Evolutionary conservation across 2,797 vertebrate species (phyloP).

Genomic region (Lithobates sylvaticus): DNA sequence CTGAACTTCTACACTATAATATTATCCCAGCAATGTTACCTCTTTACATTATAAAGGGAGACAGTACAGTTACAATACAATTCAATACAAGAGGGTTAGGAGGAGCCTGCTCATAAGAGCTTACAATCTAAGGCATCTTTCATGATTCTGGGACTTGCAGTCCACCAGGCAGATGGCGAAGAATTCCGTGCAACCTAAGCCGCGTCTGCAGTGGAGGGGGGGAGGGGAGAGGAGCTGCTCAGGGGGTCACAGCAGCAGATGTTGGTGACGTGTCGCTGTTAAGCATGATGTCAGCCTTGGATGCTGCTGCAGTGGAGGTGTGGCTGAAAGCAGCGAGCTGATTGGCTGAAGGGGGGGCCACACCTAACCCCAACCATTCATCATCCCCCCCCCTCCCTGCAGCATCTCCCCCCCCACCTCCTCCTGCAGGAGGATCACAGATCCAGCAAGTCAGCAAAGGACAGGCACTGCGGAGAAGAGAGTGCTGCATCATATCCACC

Average conservation of each 20-base stretch:
- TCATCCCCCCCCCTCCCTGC: neutral
- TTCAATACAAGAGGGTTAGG: too few relatives aligned
- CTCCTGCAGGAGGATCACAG: neutral
- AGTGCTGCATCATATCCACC: too few relatives aligned
- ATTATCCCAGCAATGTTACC: too few relatives aligned
- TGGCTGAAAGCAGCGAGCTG: constrained; percentile 15
- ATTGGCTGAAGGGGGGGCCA: constrained; percentile 5
- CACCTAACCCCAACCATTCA: neutral
- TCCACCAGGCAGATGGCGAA: neutral
- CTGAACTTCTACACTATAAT: too few relatives aligned
- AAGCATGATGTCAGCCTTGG: constrained; percentile 21
- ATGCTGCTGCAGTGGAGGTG: constrained; percentile 49
- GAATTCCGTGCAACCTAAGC: neutral
- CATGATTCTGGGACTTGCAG: neutral
- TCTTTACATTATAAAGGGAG: too few relatives aligned
- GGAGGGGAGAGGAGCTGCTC: neutral
- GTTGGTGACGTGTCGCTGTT: constrained; percentile 13
- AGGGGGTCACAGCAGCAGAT: neutral
- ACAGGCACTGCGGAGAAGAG: neutral
- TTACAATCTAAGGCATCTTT: too few relatives aligned
- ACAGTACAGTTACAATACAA: too few relatives aligned
- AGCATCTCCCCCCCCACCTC: neutral
- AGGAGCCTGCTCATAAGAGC: too few relatives aligned
- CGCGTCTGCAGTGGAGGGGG: neutral
- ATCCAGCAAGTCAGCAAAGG: neutral